A percentile compares a stretch with the other conserved stretches of the same genome.
Evolutionary conservation across 2,113 vertebrate species (phyloP).

Genomic region (Sinocyclocheilus anophthalmus): DNA sequence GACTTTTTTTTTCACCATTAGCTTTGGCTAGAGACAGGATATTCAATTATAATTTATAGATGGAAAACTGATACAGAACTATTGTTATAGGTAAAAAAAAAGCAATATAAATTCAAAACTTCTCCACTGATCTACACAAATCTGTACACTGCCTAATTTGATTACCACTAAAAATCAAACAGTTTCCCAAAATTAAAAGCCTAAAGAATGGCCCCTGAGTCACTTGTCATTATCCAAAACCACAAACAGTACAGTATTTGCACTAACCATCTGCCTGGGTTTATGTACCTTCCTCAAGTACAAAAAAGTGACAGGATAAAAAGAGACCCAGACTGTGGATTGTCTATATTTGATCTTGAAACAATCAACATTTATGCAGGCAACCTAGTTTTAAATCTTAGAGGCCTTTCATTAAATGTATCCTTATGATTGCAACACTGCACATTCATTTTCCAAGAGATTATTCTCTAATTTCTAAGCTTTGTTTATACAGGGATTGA

Average conservation of each 20-base stretch:
- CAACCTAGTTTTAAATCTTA: not conserved
- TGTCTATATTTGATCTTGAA: not conserved
- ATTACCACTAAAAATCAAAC: not conserved
- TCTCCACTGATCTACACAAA: not conserved
- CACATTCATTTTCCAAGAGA: not conserved
- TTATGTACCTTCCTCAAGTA: not conserved
- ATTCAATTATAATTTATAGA: constrained; percentile 39
- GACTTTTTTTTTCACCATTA: not conserved
- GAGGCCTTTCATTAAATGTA: not conserved
- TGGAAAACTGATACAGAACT: constrained; percentile 33
- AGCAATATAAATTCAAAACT: not conserved
- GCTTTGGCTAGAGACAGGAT: constrained; percentile 8
- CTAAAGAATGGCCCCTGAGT: not conserved
- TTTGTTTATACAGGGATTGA: not conserved
- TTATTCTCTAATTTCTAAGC: not conserved
- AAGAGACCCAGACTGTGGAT: not conserved
- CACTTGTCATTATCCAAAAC: not conserved
- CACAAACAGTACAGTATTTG: not conserved
- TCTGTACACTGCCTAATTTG: not conserved
- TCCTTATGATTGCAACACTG: not conserved
- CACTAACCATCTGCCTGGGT: not conserved
- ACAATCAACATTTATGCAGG: not conserved
- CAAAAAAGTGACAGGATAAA: not conserved
- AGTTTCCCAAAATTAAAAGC: not conserved
- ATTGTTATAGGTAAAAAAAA: constrained; percentile 19